These are phyloP conservation scores for Neomicropteryx cornuta DNA, from an alignment of 1,140 invertebrate species.

Conservation along the genomic window DNA sequence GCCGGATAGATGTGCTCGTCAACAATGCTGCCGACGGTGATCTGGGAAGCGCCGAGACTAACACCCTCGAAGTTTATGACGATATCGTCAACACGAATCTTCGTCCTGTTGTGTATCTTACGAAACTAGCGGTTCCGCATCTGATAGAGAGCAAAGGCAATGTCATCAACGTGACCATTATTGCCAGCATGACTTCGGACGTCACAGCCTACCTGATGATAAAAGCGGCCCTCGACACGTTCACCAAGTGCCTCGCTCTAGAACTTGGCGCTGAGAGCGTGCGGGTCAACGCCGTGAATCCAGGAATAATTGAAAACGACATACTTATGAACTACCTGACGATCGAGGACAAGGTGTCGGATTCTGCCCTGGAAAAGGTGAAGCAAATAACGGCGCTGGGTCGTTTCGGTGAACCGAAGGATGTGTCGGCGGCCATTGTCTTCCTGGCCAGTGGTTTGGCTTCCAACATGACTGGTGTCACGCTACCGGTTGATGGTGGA, in stretches of 20 bases:
- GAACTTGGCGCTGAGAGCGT: constrained; percentile 52
- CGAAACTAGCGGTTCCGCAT: constrained; percentile 54
- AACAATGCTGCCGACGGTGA: constrained; percentile 76
- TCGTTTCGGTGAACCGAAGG: constrained; percentile 55
- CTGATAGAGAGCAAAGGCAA: constrained; percentile 50
- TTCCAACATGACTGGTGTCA: constrained; percentile 68
- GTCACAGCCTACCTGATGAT: constrained; percentile 55
- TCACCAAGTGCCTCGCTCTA: constrained; percentile 51
- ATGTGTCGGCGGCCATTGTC: constrained; percentile 64
- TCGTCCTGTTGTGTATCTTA: constrained; percentile 52
- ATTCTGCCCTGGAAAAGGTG: too few relatives aligned
- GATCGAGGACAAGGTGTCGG: too few relatives aligned
- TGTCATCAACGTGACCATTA: constrained; percentile 62
- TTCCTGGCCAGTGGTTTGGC: constrained; percentile 68
- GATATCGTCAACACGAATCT: constrained; percentile 57
- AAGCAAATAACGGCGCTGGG: too few relatives aligned
- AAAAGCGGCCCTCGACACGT: constrained; percentile 62
- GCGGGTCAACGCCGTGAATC: constrained; percentile 59
- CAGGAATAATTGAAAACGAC: constrained; percentile 58
- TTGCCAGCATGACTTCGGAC: constrained; percentile 54
- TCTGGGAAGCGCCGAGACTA: constrained; percentile 63
- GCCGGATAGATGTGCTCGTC: constrained; percentile 57
- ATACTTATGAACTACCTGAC: too few relatives aligned
- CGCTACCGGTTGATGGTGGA: constrained; percentile 69
- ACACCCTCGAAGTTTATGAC: constrained; percentile 65